A percentile compares a stretch with the other conserved stretches of the same genome.
These are phyloP conservation scores for Camponotus fellah DNA, from an alignment of 2,888 invertebrate genomes.

Conservation along the genomic window DNA sequence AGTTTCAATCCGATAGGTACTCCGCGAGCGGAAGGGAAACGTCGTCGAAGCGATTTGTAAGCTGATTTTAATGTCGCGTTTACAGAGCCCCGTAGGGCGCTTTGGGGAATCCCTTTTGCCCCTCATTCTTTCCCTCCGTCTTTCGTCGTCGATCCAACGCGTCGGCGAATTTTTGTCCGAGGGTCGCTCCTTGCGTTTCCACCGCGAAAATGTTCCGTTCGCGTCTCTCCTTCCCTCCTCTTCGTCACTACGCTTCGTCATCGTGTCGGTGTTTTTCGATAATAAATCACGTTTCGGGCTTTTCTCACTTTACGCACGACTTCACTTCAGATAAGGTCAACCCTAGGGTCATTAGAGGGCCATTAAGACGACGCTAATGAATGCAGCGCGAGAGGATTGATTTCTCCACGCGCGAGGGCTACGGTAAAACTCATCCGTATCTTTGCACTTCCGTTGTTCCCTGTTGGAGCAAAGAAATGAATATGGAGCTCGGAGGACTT, in stretches of 20 bases:
- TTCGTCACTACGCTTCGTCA: constrained; percentile 67
- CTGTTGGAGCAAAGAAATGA: constrained; percentile 6
- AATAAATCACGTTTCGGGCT: constrained; percentile 78
- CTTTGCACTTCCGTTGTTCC: constrained; percentile 57
- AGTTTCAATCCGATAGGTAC: constrained; percentile 73
- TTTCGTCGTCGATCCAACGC: constrained; percentile 51
- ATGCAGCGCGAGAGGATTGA: constrained; percentile 74
- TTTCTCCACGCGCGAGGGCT: constrained; percentile 50
- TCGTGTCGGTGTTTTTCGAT: constrained; percentile 63
- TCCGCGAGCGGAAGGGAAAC: constrained; percentile 67
- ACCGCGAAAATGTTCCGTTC: constrained; percentile 41
- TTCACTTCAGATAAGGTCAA: constrained; percentile 71
- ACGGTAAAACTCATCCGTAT: constrained; percentile 42
- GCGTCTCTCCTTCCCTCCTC: constrained; percentile 38
- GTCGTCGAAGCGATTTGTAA: constrained; percentile 79
- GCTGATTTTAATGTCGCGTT: constrained; percentile 82
- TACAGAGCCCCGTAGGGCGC: constrained; percentile 72
- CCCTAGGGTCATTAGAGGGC: constrained; percentile 74
- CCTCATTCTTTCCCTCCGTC: constrained; percentile 21
- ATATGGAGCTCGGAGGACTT: not conserved
- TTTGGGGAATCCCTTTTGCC: constrained; percentile 38
- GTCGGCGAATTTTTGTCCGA: constrained; percentile 70
- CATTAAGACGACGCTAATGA: constrained; percentile 79
- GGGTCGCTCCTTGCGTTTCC: constrained; percentile 46
- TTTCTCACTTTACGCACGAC: constrained; percentile 66